A percentile compares a stretch with the other conserved stretches of the same genome.
phyloP scores from a whole-genome alignment of 2,797 vertebrate species.

The Halcyon chelicuti region DNA sequence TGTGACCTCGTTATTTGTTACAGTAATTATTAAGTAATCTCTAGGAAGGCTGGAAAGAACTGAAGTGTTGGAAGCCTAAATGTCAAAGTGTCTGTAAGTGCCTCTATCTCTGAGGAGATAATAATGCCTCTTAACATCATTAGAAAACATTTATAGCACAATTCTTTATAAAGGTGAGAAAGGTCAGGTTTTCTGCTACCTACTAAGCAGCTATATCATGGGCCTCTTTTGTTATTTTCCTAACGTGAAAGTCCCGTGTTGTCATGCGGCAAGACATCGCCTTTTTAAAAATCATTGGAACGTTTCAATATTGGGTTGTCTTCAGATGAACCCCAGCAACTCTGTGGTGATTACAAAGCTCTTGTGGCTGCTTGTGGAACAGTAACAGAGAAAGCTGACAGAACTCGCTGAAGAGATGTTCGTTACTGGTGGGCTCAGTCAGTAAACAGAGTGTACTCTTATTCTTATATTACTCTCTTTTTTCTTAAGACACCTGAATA shows the following conservation, averaged over 20 bases:
- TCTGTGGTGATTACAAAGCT: neutral
- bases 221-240: neutral
- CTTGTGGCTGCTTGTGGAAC: neutral
- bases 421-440: neutral
- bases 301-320: neutral
- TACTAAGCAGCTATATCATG: neutral
- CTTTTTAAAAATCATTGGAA: neutral
- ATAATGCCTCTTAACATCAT: neutral
- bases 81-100: neutral
- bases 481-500: conserved; percentile 89
- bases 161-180: neutral
- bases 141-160: neutral
- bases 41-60: neutral
- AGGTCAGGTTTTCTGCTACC: neutral
- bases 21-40: neutral
- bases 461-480: neutral
- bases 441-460: neutral
- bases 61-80: neutral
- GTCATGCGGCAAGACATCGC: neutral
- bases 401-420: neutral
- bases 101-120: neutral
- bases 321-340: neutral
- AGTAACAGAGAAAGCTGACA: rapidly evolving
- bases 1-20: neutral
- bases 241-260: neutral